Evolutionary conservation across 1,140 invertebrate genomes (phyloP), one percentile per base, ranked within the genome.

Genomic region (Tetragnatha versicolor): DNA sequence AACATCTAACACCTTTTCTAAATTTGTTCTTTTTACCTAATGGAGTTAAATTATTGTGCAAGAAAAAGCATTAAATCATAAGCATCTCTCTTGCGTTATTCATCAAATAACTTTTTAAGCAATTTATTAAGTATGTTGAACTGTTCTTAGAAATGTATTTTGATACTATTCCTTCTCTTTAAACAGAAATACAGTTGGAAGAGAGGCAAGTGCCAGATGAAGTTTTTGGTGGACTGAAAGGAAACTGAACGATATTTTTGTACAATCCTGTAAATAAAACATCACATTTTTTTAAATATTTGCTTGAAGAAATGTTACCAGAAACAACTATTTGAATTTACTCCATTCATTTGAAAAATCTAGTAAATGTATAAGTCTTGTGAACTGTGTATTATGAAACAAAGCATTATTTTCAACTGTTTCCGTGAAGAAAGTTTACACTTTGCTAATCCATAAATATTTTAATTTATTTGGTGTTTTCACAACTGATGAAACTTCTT

Each of bases 161-260:
- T n/a, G n/a, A n/a, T n/a, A n/a, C 45, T 53, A 81, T 81, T 37
- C 75, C n/a, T 80, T 73, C 82, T 82, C 61, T 81, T 82, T 79
- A 87, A 87, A 51, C 81, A 89, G 89, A 89, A 73, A 85, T 93
- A 80, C 91, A 92, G 75, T 89, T 96, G 63, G 91, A 83, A 81
- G 73, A 82, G 70, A 82, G 79, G 60, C 17, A 35, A 25, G 80
- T 83, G 12, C 82, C 82, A 22, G 70, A 53, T 79, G 70, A 82
- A 81, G 80, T 82, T 12, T 82, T 82, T 75, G 81, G 81, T 35
- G 53, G 66, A 68, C 14, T 82, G 2, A 75, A 80, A 63, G 37
- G 17, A 20, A 33, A 45, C 7, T 42, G 7, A 42, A 42, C 17
- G 17, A 42, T 42, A 42, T 42, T 10, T 10, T 42, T 42, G 39